Evolutionary conservation across 2,797 vertebrate species (phyloP).

Genomic region (Sylvia borin): DNA sequence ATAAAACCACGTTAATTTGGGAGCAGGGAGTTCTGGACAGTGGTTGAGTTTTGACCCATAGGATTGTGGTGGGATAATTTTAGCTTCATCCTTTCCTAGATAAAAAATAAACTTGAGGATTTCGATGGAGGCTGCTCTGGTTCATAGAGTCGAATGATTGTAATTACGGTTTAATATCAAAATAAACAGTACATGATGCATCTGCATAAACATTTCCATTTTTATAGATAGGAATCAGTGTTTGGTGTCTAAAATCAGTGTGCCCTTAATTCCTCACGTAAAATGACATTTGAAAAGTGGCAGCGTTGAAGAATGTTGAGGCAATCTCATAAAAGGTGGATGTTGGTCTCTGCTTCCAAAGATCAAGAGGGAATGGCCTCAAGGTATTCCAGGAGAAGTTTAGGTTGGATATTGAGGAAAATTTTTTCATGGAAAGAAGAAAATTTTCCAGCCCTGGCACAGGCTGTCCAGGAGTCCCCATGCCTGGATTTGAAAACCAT

Average conservation of each 20-base stretch:
- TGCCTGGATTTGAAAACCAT: neutral
- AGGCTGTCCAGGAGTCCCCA: neutral
- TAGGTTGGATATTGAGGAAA: neutral
- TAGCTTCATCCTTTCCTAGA: neutral
- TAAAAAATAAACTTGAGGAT: neutral
- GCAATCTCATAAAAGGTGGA: neutral
- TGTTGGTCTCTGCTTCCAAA: neutral
- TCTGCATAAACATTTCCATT: neutral
- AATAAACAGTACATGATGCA: neutral
- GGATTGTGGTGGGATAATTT: neutral
- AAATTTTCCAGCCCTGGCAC: neutral
- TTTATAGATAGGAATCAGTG: neutral
- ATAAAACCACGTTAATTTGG: fast-evolving
- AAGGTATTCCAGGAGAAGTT: neutral
- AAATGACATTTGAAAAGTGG: neutral
- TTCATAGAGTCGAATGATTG: neutral
- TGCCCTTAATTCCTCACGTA: neutral
- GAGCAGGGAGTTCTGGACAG: neutral
- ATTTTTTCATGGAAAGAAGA: neutral
- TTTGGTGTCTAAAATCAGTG: neutral
- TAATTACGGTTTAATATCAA: neutral
- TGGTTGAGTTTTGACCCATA: neutral
- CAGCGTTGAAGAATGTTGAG: neutral
- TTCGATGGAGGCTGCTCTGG: neutral
- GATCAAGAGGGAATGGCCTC: neutral